Evolutionary conservation across 2,888 invertebrate species (phyloP).

Genomic region (Actias luna): DNA sequence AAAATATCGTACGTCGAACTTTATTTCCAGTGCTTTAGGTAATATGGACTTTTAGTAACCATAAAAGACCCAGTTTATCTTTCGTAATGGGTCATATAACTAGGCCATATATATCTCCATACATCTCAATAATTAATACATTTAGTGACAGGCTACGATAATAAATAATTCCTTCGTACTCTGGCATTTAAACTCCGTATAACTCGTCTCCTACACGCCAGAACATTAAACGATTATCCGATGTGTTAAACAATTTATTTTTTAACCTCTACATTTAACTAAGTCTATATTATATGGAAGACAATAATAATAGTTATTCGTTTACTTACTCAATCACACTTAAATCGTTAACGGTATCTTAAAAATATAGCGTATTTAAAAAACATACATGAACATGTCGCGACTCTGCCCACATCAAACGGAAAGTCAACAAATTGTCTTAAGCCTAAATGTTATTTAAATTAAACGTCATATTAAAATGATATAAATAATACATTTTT

Average conservation of each 20-base stretch:
- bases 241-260: background rate
- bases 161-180: background rate
- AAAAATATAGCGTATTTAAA: constrained; percentile 46
- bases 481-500: background rate
- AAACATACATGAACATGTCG: constrained; percentile 78
- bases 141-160: background rate
- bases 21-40: background rate
- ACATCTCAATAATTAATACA: background rate
- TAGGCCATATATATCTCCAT: background rate
- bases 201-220: background rate
- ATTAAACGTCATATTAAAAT: constrained; percentile 9
- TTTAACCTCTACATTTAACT: background rate
- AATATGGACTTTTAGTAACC: background rate
- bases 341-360: constrained; percentile 17
- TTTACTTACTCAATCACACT: constrained; percentile 9
- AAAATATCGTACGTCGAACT: background rate
- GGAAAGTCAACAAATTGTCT: constrained; percentile 56
- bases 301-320: constrained; percentile 17
- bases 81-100: background rate
- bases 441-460: constrained; percentile 26
- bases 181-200: background rate
- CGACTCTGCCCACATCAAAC: constrained; percentile 59
- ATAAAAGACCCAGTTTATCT: background rate
- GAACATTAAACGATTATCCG: background rate
- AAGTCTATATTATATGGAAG: constrained; percentile 24